Percentiles rank a stretch among this genome's conserved stretches.
These are phyloP conservation scores for Pseudolaguvia tuberculata DNA, from an alignment of 2,113 vertebrate species.

Conservation along the genomic window DNA sequence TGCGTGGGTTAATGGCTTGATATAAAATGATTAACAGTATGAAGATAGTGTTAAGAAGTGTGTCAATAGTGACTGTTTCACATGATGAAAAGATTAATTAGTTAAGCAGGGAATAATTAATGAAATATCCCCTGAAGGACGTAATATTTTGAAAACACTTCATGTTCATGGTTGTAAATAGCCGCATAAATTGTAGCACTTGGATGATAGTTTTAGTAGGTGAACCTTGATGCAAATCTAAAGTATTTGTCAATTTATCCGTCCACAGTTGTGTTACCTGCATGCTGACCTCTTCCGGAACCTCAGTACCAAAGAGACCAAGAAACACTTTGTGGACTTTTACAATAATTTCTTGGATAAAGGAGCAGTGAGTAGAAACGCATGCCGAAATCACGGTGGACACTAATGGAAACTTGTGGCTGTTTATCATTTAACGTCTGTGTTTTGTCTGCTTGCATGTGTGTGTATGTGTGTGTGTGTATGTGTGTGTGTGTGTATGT, in stretches of 20 bases:
- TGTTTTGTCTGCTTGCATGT: constrained; percentile 1
- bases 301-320: constrained; percentile 79
- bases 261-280: constrained; percentile 78
- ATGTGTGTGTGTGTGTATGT: too few relatives aligned
- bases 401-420: neutral
- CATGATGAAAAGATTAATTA: too few relatives aligned
- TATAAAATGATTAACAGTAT: too few relatives aligned
- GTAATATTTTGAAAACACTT: neutral
- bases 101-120: too few relatives aligned
- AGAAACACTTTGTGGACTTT: constrained; percentile 83
- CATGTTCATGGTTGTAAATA: neutral
- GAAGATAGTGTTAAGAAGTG: too few relatives aligned
- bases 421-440: neutral
- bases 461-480: too few relatives aligned
- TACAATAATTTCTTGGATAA: constrained; percentile 83
- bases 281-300: constrained; percentile 76
- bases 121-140: neutral
- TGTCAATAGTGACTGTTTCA: too few relatives aligned
- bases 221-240: neutral
- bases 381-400: neutral
- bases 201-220: neutral
- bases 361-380: constrained; percentile 74
- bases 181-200: neutral
- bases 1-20: too few relatives aligned
- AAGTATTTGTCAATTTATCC: constrained; percentile 8